Conservation (phyloP, 2,797 vertebrate species). For the Anguilla obscura region DNA sequence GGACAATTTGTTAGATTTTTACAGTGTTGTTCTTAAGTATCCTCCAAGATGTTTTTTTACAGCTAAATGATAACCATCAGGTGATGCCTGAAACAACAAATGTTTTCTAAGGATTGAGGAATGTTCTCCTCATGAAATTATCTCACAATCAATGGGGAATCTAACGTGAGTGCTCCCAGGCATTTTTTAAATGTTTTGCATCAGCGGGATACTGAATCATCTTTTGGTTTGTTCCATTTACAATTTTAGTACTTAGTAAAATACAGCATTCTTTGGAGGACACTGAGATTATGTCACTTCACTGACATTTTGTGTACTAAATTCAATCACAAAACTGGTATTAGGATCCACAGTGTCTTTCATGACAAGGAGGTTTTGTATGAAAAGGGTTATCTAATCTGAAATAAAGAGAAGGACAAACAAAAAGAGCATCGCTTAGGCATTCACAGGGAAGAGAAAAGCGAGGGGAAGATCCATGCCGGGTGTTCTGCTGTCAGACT, state of each 20-base stretch:
- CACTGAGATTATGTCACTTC: not conserved
- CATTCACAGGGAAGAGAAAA: not conserved
- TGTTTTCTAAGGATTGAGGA: not conserved
- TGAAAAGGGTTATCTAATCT: not conserved
- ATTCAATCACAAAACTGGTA: slow-evolving; percentile 24
- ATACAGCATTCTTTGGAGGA: not conserved
- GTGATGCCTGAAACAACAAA: not conserved
- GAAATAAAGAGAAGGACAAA: not conserved
- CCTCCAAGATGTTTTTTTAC: not conserved
- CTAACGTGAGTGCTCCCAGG: not conserved
- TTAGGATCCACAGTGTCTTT: slow-evolving; percentile 42
- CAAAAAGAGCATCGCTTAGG: not conserved
- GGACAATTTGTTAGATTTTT: not conserved
- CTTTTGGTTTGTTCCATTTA: not conserved
- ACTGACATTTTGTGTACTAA: not conserved
- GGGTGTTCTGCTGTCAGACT: not conserved
- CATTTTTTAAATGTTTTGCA: not conserved
- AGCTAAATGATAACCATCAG: not conserved
- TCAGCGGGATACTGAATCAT: not conserved
- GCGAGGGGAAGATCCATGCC: not conserved
- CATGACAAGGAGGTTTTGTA: slow-evolving; percentile 19
- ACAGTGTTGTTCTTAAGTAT: not conserved
- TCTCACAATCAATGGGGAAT: not conserved
- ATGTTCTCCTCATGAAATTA: not conserved
- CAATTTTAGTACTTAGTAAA: not conserved